phyloP scores from a whole-genome alignment of 2,888 invertebrate genomes.

The Ceriagrion tenellum region DNA sequence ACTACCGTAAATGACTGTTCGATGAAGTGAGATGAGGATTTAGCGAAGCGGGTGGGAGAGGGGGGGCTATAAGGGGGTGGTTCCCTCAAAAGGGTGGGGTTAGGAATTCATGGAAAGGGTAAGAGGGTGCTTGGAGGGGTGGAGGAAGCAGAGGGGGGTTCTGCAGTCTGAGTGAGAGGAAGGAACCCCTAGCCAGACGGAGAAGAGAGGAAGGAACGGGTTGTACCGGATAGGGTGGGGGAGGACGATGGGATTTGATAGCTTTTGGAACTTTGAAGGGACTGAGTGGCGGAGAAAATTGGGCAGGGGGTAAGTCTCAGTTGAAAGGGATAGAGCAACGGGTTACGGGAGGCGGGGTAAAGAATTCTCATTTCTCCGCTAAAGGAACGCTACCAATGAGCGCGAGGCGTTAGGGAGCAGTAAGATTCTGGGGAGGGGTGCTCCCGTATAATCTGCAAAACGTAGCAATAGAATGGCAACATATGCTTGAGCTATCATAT shows the following conservation, averaged over 20 bases:
- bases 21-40: constrained; percentile 26
- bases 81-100: neutral
- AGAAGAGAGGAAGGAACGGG: neutral
- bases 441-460: too few relatives aligned
- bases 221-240: neutral
- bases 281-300: neutral
- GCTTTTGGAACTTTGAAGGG: neutral
- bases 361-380: neutral
- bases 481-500: too few relatives aligned
- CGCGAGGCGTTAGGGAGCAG: neutral
- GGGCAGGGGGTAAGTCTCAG: neutral
- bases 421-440: neutral
- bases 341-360: neutral
- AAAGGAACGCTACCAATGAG: neutral
- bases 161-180: neutral
- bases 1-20: constrained; percentile 10
- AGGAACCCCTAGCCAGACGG: neutral
- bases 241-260: neutral
- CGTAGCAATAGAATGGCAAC: too few relatives aligned
- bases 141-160: neutral
- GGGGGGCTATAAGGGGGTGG: neutral
- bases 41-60: neutral
- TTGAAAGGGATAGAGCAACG: neutral
- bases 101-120: neutral
- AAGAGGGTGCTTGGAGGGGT: too few relatives aligned